phyloP scores from a whole-genome alignment of 1,140 invertebrate genomes.

The Ostrea denselamellosa region DNA sequence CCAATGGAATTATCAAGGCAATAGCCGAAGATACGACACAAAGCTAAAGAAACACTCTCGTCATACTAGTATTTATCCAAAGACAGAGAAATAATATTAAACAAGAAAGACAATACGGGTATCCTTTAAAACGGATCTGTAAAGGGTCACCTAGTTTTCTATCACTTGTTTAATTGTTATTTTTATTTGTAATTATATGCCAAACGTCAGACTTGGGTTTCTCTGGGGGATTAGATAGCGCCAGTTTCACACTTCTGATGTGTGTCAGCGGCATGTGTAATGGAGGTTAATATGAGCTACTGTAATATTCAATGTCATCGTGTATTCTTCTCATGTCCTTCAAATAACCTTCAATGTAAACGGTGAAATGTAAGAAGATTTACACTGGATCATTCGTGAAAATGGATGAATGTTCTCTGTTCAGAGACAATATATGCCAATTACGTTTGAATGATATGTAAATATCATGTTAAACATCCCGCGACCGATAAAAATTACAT shows the following conservation, averaged over 20 bases:
- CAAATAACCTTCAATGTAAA: slow-evolving; percentile 7
- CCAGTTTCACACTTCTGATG: neutral
- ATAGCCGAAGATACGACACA: too few species aligned
- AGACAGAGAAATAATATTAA: too few species aligned
- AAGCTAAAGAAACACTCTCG: too few species aligned
- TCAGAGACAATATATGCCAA: neutral
- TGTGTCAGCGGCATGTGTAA: neutral
- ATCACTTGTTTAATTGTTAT: neutral
- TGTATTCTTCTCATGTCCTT: slow-evolving; percentile 7
- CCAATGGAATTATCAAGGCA: too few species aligned
- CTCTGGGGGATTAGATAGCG: neutral
- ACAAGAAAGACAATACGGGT: too few species aligned
- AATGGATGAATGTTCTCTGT: neutral
- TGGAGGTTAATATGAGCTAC: neutral
- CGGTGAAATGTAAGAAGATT: neutral
- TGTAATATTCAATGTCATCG: neutral
- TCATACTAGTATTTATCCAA: too few species aligned
- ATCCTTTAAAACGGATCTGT: neutral
- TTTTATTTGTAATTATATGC: neutral
- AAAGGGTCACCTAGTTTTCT: neutral
- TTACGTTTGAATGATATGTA: neutral
- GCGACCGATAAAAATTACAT: neutral
- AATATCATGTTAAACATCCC: neutral
- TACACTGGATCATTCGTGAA: neutral
- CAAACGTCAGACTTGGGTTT: neutral